Evolutionary conservation across 2,797 vertebrate species (phyloP), one percentile per base, ranked within the genome.

Genomic region (Siniperca obscura): DNA sequence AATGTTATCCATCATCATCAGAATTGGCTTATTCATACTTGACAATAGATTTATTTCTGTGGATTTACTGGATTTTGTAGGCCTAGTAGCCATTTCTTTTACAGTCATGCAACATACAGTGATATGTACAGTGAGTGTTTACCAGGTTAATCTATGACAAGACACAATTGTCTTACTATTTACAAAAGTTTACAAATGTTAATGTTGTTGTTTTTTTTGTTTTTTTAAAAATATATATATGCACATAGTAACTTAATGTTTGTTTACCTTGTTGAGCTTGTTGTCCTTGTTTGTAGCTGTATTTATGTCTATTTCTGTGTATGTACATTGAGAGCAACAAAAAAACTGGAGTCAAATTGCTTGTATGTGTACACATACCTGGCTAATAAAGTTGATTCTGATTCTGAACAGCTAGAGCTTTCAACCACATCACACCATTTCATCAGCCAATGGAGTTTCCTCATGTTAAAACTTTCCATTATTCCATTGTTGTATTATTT

Each of bases 1-100:
- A 68, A 69, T 77, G 30, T 66, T 62, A 60, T 78, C 59, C 68
- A 46, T 76, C 52, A 60, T 40, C 27, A 82, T 82, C 64, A 80
- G 36, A 38, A 44, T 13, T 19, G 46, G 25, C 3, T 55, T 57
- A 48, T 48, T 75, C 25, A 40, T 40, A 36, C 25, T 55, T 59
- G 6, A 77, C 46, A 57, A 25, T 21, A 42, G 2, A 55, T 61
- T 53, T 74, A 22, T 57, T 48, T 30, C 36, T 25, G 13, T 68
- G 57, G 61, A 48, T 82, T 70, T 70, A 48, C 48, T 59, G 36
- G 57, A 56, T 82, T 65, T 70, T 62, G 22, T 72, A 16, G 14
- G 34, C 19, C 19, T 30, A 7, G 22, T 2, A 30, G 9, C 10
- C 4, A 6, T 36, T 70, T 50, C 1, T 27, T 44, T 42, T 4